A percentile compares a stretch with the other conserved stretches of the same genome.
Conservation (phyloP, 2,113 vertebrate species). For the Ariopsis seemanni region DNA sequence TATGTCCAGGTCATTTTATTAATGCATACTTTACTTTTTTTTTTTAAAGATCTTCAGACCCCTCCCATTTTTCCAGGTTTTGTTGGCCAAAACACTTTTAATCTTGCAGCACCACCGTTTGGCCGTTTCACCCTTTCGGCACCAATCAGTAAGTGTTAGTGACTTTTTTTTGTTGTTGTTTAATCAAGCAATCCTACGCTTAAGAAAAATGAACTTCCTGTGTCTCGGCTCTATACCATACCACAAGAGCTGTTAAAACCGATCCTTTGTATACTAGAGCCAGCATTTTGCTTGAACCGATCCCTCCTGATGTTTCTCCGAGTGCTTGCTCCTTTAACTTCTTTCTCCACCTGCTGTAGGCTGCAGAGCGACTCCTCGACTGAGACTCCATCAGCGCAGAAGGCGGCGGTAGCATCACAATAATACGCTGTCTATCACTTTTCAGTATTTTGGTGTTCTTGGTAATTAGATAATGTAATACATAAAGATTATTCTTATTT, state of each 20-base stretch:
- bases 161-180: not conserved
- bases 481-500: constrained; percentile 2
- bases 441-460: not conserved
- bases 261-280: not conserved
- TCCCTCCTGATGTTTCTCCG: not conserved
- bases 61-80: constrained; percentile 32
- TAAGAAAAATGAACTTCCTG: not conserved
- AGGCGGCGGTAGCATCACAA: constrained; percentile 61
- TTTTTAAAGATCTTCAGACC: not conserved
- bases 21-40: not conserved
- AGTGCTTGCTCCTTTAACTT: not conserved
- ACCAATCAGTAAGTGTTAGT: not conserved
- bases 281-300: not conserved
- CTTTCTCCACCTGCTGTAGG: constrained; percentile 55
- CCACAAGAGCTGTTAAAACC: not conserved
- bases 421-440: not conserved
- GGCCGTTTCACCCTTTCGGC: constrained; percentile 58
- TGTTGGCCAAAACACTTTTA: constrained; percentile 47
- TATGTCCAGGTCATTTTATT: not conserved
- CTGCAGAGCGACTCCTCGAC: constrained; percentile 61
- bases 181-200: not conserved
- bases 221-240: not conserved
- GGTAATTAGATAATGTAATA: not conserved
- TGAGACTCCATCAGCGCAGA: constrained; percentile 60
- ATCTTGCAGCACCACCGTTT: constrained; percentile 47